Percentiles rank a stretch among this genome's conserved stretches.
These are phyloP conservation scores for Melipona bicolor DNA, from an alignment of 2,888 invertebrate species.

Conservation along the genomic window DNA sequence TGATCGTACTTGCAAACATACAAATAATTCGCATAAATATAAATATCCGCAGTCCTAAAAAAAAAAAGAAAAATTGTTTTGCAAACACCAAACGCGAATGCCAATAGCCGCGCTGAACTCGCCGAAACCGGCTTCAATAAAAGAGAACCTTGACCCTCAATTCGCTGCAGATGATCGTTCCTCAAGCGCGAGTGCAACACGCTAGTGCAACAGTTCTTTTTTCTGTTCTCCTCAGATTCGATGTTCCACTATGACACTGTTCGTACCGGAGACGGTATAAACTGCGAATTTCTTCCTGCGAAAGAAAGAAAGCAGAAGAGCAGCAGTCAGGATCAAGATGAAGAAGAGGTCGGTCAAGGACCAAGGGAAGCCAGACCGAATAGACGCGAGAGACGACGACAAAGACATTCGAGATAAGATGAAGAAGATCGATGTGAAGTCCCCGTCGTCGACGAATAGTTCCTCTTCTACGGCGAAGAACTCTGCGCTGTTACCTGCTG, in stretches of 20 bases:
- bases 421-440: slow-evolving; percentile 75
- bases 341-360: slow-evolving; percentile 28
- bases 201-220: slow-evolving; percentile 9
- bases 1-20: too few relatives aligned
- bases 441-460: slow-evolving; percentile 68
- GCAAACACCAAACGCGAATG: background rate
- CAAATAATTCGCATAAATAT: background rate
- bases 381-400: slow-evolving; percentile 19
- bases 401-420: slow-evolving; percentile 73
- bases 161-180: background rate
- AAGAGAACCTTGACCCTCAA: slow-evolving; percentile 16
- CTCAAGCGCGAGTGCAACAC: background rate
- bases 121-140: slow-evolving; percentile 3
- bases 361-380: slow-evolving; percentile 17
- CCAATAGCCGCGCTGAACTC: background rate
- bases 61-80: too few relatives aligned
- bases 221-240: slow-evolving; percentile 30
- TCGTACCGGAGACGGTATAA: background rate
- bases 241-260: slow-evolving; percentile 11
- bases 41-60: too few relatives aligned
- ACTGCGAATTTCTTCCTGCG: background rate
- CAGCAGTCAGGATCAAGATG: slow-evolving; percentile 1
- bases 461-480: slow-evolving; percentile 72
- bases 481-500: slow-evolving; percentile 74
- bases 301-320: background rate